Conservation (phyloP, 2,113 vertebrate species). For the Leucosticte australis region DNA sequence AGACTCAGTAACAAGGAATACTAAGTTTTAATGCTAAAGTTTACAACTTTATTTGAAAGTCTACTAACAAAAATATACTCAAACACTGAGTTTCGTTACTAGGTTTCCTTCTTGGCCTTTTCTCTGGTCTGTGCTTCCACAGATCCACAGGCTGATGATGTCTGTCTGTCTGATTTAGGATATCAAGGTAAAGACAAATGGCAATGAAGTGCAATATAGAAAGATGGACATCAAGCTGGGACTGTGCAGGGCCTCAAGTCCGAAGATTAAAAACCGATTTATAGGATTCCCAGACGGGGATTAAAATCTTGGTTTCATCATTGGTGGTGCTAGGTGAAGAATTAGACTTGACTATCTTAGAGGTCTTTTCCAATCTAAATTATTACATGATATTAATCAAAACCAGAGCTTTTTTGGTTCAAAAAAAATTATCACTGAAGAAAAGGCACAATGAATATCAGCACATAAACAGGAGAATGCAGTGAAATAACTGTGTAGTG, state of each 20-base stretch:
- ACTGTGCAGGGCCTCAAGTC: background rate
- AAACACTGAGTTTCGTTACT: background rate
- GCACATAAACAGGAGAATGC: background rate
- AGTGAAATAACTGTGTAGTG: background rate
- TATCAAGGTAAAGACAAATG: background rate
- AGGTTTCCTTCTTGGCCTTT: background rate
- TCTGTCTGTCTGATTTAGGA: background rate
- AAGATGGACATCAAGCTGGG: background rate
- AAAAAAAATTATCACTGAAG: background rate
- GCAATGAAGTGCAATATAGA: background rate
- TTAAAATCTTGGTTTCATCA: background rate
- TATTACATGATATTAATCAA: background rate
- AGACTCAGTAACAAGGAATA: background rate
- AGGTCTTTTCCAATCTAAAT: background rate
- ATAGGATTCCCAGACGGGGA: no score
- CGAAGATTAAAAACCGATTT: background rate
- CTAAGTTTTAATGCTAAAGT: background rate
- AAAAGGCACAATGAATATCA: background rate
- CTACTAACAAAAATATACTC: background rate
- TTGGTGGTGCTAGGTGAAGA: background rate
- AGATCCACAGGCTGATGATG: background rate
- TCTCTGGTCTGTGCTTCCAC: background rate
- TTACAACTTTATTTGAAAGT: background rate
- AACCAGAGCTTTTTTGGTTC: background rate
- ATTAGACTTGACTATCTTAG: background rate